A percentile compares a stretch with the other conserved stretches of the same genome.
Evolutionary conservation across 2,888 invertebrate species (phyloP).

Genomic region (Orthonevra nobilis): DNA sequence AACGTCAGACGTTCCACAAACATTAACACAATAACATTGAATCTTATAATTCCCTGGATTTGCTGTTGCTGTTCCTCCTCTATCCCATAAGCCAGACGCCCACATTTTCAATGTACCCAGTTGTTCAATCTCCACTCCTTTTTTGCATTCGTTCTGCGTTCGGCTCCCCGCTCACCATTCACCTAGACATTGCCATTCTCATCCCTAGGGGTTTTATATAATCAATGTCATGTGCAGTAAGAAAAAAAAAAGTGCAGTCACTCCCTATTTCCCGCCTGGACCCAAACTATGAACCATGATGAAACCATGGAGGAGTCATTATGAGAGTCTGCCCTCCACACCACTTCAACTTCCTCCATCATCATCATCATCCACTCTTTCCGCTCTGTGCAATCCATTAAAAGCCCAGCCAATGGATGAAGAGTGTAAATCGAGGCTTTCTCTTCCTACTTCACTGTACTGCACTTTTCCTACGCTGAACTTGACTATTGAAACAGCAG

Average conservation of each 20-base stretch:
- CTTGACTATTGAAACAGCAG: conserved; percentile 70
- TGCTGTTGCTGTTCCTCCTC: conserved; percentile 20
- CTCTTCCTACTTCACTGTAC: not conserved
- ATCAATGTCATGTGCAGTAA: conserved; percentile 61
- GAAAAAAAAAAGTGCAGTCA: conserved; percentile 35
- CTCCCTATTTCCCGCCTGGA: conserved; percentile 57
- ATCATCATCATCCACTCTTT: conserved; percentile 24
- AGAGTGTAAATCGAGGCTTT: not conserved
- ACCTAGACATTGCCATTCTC: conserved; percentile 24
- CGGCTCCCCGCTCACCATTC: not conserved
- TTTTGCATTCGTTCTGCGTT: conserved; percentile 34
- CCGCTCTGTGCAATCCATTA: conserved; percentile 63
- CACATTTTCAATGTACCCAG: conserved; percentile 51
- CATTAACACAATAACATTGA: conserved; percentile 71
- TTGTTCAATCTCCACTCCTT: conserved; percentile 47
- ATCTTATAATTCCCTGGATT: conserved; percentile 66
- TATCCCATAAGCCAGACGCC: conserved; percentile 38
- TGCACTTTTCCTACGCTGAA: conserved; percentile 41
- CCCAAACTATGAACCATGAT: no score
- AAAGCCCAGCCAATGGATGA: conserved; percentile 23
- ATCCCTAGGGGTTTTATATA: conserved; percentile 62
- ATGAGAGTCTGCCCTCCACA: no score
- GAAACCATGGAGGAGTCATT: conserved; percentile 54
- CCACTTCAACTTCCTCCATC: conserved; percentile 37
- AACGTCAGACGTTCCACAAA: conserved; percentile 66